Conservation (phyloP, 2,113 vertebrate genomes). For the Platycercus adscitus region DNA sequence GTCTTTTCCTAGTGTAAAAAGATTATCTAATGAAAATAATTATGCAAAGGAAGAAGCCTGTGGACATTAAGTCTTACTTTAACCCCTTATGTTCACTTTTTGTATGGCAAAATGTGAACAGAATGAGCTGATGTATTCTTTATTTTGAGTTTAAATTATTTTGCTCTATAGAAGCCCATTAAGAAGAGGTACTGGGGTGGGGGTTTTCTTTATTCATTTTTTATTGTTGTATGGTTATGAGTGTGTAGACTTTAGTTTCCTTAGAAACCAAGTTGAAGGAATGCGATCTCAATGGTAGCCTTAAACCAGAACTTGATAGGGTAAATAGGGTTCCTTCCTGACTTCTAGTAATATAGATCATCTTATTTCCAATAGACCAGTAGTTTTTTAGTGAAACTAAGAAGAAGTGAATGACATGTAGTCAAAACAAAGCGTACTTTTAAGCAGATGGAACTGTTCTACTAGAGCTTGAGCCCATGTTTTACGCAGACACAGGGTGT, state of each 20-base stretch:
- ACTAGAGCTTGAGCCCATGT: not conserved
- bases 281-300: constrained; percentile 45
- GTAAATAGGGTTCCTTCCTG: constrained; percentile 29
- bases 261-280: constrained; percentile 53
- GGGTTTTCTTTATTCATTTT: not conserved
- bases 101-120: constrained; percentile 44
- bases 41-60: not conserved
- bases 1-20: constrained; percentile 16
- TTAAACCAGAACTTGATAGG: constrained; percentile 57
- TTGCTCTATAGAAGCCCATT: not conserved
- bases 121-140: constrained; percentile 48
- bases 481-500: not conserved
- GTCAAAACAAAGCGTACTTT: not conserved
- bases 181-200: not conserved
- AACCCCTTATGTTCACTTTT: constrained; percentile 29
- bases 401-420: not conserved
- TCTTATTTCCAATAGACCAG: constrained; percentile 18
- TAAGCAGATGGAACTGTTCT: not conserved
- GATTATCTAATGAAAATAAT: not conserved
- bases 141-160: constrained; percentile 62
- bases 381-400: not conserved
- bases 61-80: not conserved
- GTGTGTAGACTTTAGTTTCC: not conserved
- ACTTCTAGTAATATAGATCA: not conserved
- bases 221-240: constrained; percentile 14